phyloP scores from a whole-genome alignment of 2,888 invertebrate species.

The Lepidochrysops patricia region DNA sequence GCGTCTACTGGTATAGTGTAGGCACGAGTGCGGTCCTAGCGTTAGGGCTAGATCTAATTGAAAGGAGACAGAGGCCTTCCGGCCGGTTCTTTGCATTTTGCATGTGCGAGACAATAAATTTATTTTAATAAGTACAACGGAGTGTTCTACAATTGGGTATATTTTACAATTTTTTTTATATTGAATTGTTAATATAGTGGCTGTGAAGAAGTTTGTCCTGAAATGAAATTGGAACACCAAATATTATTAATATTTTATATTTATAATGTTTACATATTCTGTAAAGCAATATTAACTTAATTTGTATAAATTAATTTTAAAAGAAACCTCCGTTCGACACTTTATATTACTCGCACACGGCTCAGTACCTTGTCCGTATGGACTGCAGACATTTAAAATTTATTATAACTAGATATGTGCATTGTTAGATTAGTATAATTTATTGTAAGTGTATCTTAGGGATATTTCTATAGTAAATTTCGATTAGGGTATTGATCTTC shows the following conservation, averaged over 20 bases:
- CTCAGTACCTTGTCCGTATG: conserved; percentile 59
- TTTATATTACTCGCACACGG: conserved; percentile 51
- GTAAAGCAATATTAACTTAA: conserved; percentile 6
- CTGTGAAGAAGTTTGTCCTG: conserved; percentile 61
- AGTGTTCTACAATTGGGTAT: conserved; percentile 9
- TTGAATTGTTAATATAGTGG: conserved; percentile 45
- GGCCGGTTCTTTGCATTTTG: conserved; percentile 42
- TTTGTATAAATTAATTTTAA: conserved; percentile 34
- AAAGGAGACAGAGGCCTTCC: conserved; percentile 17
- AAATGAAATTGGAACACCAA: conserved; percentile 52
- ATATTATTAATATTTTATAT: conserved; percentile 45
- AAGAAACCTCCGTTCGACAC: conserved; percentile 36
- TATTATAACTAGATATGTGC: conserved; percentile 60
- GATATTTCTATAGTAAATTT: conserved; percentile 47
- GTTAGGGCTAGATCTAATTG: conserved; percentile 32
- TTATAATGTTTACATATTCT: conserved; percentile 25
- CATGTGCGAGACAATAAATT: conserved; percentile 70
- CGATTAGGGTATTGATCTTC: conserved; percentile 38
- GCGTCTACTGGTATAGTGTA: not conserved
- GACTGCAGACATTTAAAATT: conserved; percentile 51
- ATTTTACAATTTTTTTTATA: conserved; percentile 27
- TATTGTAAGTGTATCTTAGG: conserved; percentile 66
- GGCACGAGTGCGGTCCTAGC: not conserved
- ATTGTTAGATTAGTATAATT: conserved; percentile 68
- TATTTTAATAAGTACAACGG: conserved; percentile 24